Evolutionary conservation across 2,113 vertebrate species (phyloP).

Genomic region (Hippolais icterina): DNA sequence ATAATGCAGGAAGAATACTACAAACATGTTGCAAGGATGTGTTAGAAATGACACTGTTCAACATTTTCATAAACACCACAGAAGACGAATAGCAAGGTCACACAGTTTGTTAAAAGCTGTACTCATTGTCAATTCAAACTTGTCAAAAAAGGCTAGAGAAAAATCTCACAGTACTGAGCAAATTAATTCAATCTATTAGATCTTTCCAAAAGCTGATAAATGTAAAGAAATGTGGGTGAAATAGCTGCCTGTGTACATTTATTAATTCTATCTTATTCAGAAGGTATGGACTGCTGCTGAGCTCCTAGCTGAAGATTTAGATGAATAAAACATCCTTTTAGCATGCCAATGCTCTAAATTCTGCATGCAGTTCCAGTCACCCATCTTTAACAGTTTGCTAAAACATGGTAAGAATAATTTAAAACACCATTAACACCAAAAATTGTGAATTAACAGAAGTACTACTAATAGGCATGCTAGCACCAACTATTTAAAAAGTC

Average conservation of each 20-base stretch:
- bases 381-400: background rate
- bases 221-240: background rate
- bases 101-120: background rate
- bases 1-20: background rate
- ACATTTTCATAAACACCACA: background rate
- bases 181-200: background rate
- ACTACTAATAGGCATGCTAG: background rate
- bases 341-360: background rate
- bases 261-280: background rate
- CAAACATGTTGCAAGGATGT: background rate
- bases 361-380: background rate
- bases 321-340: background rate
- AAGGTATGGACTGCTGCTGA: background rate
- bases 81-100: background rate
- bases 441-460: background rate
- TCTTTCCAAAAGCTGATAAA: background rate
- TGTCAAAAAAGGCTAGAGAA: background rate
- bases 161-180: background rate
- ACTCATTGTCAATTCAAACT: background rate
- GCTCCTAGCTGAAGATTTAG: background rate
- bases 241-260: background rate
- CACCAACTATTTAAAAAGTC: background rate
- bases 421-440: background rate
- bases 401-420: background rate
- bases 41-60: background rate